phyloP scores from a whole-genome alignment of 2,113 vertebrate genomes.

The Gadus macrocephalus region DNA sequence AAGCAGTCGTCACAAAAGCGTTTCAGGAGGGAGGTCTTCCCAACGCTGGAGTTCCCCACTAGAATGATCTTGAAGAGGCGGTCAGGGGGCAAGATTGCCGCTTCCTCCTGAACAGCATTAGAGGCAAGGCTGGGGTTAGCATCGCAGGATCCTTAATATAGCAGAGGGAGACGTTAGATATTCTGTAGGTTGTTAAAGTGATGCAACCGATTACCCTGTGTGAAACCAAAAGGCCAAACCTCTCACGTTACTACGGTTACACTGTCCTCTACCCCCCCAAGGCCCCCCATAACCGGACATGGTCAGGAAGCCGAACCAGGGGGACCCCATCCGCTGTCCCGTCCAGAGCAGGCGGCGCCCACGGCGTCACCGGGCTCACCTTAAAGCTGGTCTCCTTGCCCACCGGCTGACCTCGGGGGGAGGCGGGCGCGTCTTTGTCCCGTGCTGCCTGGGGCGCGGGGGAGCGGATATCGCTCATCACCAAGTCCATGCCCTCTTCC shows the following conservation, averaged over 20 bases:
- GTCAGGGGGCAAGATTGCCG: constrained; percentile 65
- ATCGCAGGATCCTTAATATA: background rate
- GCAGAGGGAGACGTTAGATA: no score
- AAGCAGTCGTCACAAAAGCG: constrained; percentile 82
- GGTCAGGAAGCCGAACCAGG: no score
- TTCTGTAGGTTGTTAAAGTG: no score
- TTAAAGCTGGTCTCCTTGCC: constrained; percentile 77
- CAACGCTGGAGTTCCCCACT: constrained; percentile 87
- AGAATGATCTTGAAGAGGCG: constrained; percentile 88
- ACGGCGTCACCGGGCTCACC: constrained; percentile 21
- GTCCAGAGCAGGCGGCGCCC: no score
- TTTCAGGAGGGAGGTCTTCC: constrained; percentile 86
- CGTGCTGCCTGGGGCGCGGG: constrained; percentile 3
- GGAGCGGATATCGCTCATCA: constrained; percentile 51
- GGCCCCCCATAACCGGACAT: no score
- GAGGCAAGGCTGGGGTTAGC: background rate
- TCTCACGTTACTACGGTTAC: no score
- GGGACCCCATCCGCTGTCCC: no score
- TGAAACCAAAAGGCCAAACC: no score
- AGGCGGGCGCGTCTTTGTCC: constrained; percentile 44
- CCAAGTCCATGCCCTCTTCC: constrained; percentile 49
- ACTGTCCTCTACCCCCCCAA: no score
- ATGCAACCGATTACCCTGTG: no score
- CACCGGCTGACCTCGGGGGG: constrained; percentile 79
- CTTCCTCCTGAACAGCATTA: constrained; percentile 73